These are phyloP conservation scores for Seriola aureovittata DNA, from an alignment of 2,113 vertebrate genomes.

Conservation along the genomic window DNA sequence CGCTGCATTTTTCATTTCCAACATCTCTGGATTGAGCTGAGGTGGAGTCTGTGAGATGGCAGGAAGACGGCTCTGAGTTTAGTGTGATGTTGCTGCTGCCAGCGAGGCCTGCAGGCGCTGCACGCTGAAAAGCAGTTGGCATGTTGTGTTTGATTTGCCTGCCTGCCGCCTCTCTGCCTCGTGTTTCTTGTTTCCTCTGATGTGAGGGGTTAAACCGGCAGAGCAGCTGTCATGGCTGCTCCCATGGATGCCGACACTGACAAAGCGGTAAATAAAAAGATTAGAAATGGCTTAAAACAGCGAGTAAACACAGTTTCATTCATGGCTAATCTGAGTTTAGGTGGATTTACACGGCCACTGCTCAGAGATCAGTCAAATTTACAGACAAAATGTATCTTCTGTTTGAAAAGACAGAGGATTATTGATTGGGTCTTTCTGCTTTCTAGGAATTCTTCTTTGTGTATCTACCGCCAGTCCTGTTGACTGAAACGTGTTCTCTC, in stretches of 20 bases:
- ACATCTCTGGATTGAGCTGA: background rate
- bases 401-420: background rate
- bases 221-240: conserved; percentile 28
- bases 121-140: background rate
- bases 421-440: background rate
- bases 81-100: background rate
- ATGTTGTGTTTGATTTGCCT: conserved; percentile 43
- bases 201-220: conserved; percentile 37
- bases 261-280: conserved; percentile 34
- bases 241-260: conserved; percentile 15
- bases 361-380: background rate
- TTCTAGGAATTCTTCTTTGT: background rate
- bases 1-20: background rate
- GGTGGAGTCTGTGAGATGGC: background rate
- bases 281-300: conserved; percentile 30
- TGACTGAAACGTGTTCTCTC: no score
- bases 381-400: background rate
- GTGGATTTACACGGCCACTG: background rate
- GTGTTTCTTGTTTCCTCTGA: conserved; percentile 28
- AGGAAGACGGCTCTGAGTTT: background rate
- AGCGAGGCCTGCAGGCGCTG: conserved; percentile 35
- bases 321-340: conserved; percentile 34
- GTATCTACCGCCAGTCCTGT: no score
- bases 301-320: conserved; percentile 13
- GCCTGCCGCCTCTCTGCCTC: background rate